Conservation (phyloP, 1,140 invertebrate species). For the Drosophila kohkoa region DNA sequence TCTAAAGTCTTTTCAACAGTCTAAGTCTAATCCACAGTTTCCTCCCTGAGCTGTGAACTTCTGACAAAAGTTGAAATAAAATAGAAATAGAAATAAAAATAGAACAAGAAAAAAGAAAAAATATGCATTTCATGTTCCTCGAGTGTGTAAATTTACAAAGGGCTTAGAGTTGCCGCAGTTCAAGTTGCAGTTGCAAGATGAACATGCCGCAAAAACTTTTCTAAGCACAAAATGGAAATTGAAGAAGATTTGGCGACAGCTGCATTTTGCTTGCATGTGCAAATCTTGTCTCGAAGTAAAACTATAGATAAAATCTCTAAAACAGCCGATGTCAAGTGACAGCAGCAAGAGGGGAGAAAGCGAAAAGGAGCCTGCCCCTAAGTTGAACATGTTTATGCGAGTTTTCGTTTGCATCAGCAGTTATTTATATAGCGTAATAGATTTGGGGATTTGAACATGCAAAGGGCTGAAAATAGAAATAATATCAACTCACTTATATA, state of each 20-base stretch:
- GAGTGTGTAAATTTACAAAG: constrained; percentile 10
- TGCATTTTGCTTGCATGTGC: constrained; percentile 22
- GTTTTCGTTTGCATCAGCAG: constrained; percentile 28
- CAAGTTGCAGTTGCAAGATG: neutral
- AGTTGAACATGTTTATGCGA: constrained; percentile 6
- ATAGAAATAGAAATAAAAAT: constrained; percentile 16
- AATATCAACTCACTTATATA: neutral
- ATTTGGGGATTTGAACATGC: constrained; percentile 7
- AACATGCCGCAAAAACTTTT: constrained; percentile 18
- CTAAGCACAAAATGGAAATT: constrained; percentile 16
- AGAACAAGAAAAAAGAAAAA: neutral
- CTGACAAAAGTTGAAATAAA: constrained; percentile 7
- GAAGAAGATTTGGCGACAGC: constrained; percentile 19
- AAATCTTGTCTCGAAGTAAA: constrained; percentile 5
- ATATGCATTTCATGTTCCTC: neutral
- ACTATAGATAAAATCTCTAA: constrained; percentile 24
- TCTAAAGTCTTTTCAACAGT: neutral
- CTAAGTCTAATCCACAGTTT: neutral
- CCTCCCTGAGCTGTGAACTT: neutral
- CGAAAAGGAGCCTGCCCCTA: neutral
- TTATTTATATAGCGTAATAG: constrained; percentile 26
- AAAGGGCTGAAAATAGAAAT: neutral
- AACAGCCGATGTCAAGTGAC: constrained; percentile 11
- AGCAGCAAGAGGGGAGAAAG: no score
- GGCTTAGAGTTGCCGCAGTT: constrained; percentile 2